Evolutionary conservation across 1,140 invertebrate species (phyloP).

Genomic region (Nilaparvata lugens): DNA sequence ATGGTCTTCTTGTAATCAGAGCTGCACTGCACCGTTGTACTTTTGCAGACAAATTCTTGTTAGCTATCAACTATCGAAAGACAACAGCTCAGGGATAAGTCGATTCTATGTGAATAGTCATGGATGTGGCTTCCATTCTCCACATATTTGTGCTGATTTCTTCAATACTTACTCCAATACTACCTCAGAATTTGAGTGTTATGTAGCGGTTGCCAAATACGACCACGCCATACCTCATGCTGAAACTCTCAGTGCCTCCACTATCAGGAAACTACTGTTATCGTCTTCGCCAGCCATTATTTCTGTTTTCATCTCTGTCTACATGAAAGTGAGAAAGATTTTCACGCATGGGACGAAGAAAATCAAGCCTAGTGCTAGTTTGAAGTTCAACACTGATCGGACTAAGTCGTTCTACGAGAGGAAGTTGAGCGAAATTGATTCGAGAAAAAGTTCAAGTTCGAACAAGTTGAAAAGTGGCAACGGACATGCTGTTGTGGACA

Average conservation of each 20-base stretch:
- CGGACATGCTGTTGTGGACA: too few relatives aligned
- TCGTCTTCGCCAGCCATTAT: not conserved
- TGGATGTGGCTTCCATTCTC: not conserved
- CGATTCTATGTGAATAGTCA: not conserved
- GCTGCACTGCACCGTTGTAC: not conserved
- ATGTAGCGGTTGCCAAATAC: not conserved
- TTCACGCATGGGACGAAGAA: not conserved
- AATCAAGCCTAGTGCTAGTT: not conserved
- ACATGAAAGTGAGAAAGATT: not conserved
- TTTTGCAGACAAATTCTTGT: not conserved
- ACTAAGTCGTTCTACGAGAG: not conserved
- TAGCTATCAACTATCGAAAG: not conserved
- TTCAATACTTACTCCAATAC: not conserved
- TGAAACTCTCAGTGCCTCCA: not conserved
- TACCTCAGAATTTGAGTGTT: not conserved
- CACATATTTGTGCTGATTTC: not conserved
- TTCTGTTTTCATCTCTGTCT: not conserved
- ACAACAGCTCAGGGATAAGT: not conserved
- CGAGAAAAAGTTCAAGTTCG: not conserved
- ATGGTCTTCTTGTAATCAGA: not conserved
- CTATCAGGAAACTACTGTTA: not conserved
- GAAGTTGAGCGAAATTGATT: not conserved
- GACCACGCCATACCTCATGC: not conserved
- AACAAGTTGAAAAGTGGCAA: too few relatives aligned
- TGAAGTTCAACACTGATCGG: not conserved